These are phyloP conservation scores for Pseudoatta argentina DNA, from an alignment of 1,140 invertebrate genomes.

Conservation along the genomic window DNA sequence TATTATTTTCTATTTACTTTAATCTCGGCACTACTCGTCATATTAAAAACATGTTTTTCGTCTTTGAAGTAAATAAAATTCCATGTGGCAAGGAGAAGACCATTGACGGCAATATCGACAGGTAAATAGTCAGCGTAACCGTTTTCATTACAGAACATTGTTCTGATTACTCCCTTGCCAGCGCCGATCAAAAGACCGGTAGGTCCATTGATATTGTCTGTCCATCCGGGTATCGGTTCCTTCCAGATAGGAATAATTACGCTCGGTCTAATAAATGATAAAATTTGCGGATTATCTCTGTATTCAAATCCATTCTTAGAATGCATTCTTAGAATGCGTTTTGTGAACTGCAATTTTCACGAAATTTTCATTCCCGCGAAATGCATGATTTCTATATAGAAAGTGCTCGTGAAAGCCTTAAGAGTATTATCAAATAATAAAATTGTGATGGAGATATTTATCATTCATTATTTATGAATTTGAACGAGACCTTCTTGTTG, in stretches of 20 bases:
- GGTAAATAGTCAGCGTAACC: constrained; percentile 95
- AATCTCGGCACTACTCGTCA: constrained; percentile 92
- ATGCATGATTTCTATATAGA: too few relatives aligned
- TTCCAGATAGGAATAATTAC: constrained; percentile 93
- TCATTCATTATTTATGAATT: background rate
- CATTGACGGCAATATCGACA: constrained; percentile 92
- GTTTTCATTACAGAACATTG: constrained; percentile 93
- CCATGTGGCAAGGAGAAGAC: constrained; percentile 89
- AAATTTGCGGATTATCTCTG: background rate
- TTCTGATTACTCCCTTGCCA: constrained; percentile 94
- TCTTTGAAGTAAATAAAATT: constrained; percentile 86
- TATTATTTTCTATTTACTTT: constrained; percentile 85
- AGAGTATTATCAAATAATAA: background rate
- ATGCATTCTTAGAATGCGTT: too few relatives aligned
- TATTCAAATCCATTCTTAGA: too few relatives aligned
- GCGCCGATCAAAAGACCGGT: constrained; percentile 92
- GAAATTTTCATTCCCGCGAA: too few relatives aligned
- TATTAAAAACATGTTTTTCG: constrained; percentile 89
- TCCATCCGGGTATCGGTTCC: constrained; percentile 95
- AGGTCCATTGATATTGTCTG: constrained; percentile 97
- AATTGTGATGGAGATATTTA: background rate
- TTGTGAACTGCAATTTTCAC: too few relatives aligned
- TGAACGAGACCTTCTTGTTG: background rate
- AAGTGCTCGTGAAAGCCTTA: too few relatives aligned
- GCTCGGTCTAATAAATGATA: constrained; percentile 78